phyloP scores from a whole-genome alignment of 1,140 invertebrate species.

The Leptinotarsa texana region DNA sequence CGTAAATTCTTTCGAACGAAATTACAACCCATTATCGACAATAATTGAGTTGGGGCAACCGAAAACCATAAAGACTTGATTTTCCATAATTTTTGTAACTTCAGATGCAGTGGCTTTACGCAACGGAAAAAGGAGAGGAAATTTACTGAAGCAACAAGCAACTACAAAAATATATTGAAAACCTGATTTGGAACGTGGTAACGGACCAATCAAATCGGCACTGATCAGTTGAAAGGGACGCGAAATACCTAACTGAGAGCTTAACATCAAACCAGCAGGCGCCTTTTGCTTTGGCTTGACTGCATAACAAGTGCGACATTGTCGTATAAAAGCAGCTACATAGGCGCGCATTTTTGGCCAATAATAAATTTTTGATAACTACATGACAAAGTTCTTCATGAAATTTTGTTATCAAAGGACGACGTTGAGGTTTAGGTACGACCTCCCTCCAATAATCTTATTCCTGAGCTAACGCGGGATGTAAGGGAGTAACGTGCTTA shows the following conservation, averaged over 20 bases:
- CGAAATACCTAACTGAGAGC: constrained; percentile 6
- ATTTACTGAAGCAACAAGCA: constrained; percentile 48
- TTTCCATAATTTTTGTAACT: constrained; percentile 26
- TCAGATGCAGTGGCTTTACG: constrained; percentile 19
- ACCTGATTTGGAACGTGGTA: constrained; percentile 40
- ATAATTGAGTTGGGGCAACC: constrained; percentile 24
- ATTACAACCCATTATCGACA: constrained; percentile 41
- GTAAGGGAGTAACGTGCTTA: too few relatives aligned
- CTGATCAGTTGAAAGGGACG: constrained; percentile 41
- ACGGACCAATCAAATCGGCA: constrained; percentile 47
- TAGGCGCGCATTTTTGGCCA: constrained; percentile 43
- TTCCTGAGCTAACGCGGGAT: not conserved
- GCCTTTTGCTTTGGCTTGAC: constrained; percentile 38
- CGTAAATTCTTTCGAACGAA: constrained; percentile 28
- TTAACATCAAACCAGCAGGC: constrained; percentile 39
- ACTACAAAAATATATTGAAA: constrained; percentile 46
- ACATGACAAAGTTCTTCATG: constrained; percentile 31
- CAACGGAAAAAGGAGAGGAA: constrained; percentile 26
- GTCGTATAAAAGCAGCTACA: constrained; percentile 33
- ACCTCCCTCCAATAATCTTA: constrained; percentile 22
- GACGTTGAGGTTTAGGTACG: constrained; percentile 14
- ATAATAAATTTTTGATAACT: constrained; percentile 33
- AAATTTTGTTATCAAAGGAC: not conserved
- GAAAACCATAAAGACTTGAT: constrained; percentile 31
- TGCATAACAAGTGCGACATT: constrained; percentile 39